These are phyloP conservation scores for Sebastes aleutianus DNA, from an alignment of 2,797 vertebrate genomes.

Conservation along the genomic window DNA sequence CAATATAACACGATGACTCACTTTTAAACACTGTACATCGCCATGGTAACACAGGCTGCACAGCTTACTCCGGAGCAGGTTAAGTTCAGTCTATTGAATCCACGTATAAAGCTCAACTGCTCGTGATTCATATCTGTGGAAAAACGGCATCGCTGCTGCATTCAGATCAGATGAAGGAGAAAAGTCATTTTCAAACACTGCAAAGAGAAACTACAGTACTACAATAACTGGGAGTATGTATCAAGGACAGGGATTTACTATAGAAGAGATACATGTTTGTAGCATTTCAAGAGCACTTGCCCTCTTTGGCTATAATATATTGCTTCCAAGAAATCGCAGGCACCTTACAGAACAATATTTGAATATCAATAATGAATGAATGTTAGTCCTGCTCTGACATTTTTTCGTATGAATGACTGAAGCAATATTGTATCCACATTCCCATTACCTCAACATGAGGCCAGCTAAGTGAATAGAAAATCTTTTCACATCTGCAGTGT, in stretches of 20 bases:
- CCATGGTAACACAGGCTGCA: constrained; percentile 53
- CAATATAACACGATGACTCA: constrained; percentile 44
- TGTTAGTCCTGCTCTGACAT: constrained; percentile 10
- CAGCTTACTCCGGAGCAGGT: constrained; percentile 32
- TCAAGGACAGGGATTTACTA: constrained; percentile 1
- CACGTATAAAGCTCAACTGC: constrained; percentile 21
- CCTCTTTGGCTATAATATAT: constrained; percentile 1
- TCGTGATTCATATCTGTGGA: constrained; percentile 49
- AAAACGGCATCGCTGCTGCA: constrained; percentile 3
- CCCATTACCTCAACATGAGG: constrained; percentile 38
- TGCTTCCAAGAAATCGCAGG: constrained; percentile 7
- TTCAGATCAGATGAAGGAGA: constrained; percentile 28
- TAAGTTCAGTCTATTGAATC: constrained; percentile 35
- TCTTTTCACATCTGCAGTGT: constrained; percentile 18
- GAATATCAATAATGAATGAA: constrained; percentile 51
- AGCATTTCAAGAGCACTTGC: not conserved
- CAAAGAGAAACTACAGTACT: not conserved
- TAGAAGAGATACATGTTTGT: not conserved
- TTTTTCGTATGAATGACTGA: constrained; percentile 30
- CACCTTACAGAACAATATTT: constrained; percentile 24
- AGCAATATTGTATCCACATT: constrained; percentile 12
- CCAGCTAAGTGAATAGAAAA: not conserved
- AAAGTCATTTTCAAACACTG: not conserved
- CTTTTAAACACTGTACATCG: constrained; percentile 27
- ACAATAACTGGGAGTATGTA: not conserved